Percentiles rank a stretch among this genome's conserved stretches.
phyloP scores from a whole-genome alignment of 2,113 vertebrate genomes.

The Gavia stellata region DNA sequence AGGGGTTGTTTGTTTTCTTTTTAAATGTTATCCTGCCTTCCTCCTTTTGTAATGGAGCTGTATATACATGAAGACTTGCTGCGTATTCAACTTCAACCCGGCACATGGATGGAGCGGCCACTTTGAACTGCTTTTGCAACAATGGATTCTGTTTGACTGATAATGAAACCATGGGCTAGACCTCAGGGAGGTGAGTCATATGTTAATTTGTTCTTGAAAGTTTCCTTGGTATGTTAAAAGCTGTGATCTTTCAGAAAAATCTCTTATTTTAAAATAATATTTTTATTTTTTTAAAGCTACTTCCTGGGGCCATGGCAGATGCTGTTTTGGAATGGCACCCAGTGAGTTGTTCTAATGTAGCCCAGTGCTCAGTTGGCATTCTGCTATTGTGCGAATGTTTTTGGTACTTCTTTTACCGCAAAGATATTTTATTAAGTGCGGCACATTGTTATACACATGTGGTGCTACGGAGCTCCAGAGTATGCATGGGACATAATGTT shows the following conservation, averaged over 20 bases:
- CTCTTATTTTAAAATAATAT: background rate
- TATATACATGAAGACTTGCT: background rate
- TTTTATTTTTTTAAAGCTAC: background rate
- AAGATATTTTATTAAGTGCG: constrained; percentile 45
- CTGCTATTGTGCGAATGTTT: constrained; percentile 42
- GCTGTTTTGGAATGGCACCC: constrained; percentile 5
- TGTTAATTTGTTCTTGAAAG: constrained; percentile 50
- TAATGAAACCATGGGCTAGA: constrained; percentile 41
- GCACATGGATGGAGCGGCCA: background rate
- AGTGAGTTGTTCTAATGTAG: constrained; percentile 19
- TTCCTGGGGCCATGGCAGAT: constrained; percentile 46
- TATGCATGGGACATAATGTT: constrained; percentile 39
- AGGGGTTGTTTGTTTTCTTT: constrained; percentile 9
- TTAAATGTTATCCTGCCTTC: background rate
- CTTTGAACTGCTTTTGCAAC: constrained; percentile 30
- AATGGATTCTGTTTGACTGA: constrained; percentile 33
- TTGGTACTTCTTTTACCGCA: constrained; percentile 2
- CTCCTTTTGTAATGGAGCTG: background rate
- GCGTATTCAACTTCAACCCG: rapidly evolving
- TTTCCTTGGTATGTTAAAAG: constrained; percentile 32
- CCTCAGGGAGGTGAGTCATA: constrained; percentile 52
- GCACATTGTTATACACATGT: constrained; percentile 55
- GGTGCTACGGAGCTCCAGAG: constrained; percentile 18
- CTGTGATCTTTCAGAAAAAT: constrained; percentile 30
- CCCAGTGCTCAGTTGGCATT: constrained; percentile 33